phyloP scores from a whole-genome alignment of 2,797 vertebrate genomes.

The Falco berigora region DNA sequence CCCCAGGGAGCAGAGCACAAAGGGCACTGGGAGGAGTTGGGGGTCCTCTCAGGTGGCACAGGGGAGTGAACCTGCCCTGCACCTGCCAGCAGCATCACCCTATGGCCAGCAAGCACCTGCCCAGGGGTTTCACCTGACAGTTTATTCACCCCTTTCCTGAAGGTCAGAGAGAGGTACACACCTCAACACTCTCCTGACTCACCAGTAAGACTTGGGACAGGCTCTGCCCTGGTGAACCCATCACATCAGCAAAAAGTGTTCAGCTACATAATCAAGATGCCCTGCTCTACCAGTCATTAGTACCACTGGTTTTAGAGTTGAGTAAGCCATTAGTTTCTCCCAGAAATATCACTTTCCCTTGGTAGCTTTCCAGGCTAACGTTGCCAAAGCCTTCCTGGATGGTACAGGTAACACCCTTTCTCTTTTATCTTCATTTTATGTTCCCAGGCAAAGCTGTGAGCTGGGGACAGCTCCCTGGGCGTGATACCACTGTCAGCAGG shows the following conservation, averaged over 20 bases:
- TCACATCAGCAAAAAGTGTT: background rate
- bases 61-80: background rate
- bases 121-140: background rate
- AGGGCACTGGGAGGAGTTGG: background rate
- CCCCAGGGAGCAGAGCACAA: background rate
- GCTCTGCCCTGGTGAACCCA: background rate
- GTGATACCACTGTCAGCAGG: background rate
- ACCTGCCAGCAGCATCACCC: background rate
- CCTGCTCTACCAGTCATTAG: background rate
- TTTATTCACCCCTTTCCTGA: background rate
- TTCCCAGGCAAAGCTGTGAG: background rate
- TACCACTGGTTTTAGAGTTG: background rate
- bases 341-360: slow-evolving; percentile 12
- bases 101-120: background rate
- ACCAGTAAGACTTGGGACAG: background rate
- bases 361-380: background rate
- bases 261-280: background rate
- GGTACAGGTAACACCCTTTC: slow-evolving; percentile 18
- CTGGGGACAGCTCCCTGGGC: background rate
- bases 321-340: background rate
- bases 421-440: slow-evolving; percentile 17
- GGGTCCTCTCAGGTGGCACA: background rate
- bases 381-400: background rate
- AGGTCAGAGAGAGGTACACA: background rate
- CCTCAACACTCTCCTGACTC: background rate